Evolutionary conservation across 2,797 vertebrate species (phyloP).

Genomic region (Bovichtus variegatus): DNA sequence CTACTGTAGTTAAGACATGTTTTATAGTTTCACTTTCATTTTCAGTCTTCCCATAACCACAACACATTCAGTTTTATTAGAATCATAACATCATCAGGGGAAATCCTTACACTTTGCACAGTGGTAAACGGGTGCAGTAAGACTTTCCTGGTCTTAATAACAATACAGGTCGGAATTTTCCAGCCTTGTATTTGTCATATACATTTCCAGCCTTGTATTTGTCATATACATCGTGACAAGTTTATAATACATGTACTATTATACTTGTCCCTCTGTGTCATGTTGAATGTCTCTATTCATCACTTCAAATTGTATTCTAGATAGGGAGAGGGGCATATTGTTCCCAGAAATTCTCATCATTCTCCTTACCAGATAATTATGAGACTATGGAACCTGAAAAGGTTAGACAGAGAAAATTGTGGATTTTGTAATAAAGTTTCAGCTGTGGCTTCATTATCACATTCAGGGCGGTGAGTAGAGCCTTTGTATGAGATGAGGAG

Average conservation of each 20-base stretch:
- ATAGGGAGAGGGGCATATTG: background rate
- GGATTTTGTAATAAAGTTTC: background rate
- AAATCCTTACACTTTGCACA: background rate
- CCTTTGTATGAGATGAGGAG: background rate
- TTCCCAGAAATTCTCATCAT: no score
- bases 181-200: background rate
- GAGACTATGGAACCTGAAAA: background rate
- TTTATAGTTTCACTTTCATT: conserved; percentile 54
- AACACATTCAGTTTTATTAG: background rate
- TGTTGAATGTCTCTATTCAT: background rate
- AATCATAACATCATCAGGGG: background rate
- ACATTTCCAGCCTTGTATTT: background rate
- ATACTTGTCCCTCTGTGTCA: background rate
- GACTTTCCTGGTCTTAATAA: background rate
- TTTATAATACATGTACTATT: background rate
- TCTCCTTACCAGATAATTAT: background rate
- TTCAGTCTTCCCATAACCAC: background rate
- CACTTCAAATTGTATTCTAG: background rate
- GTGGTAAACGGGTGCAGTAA: background rate
- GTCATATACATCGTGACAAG: background rate
- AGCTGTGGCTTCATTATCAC: background rate
- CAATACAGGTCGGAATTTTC: conserved; percentile 15
- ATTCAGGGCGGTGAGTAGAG: background rate
- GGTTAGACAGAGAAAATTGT: background rate
- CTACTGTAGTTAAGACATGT: background rate